These are phyloP conservation scores for Formicarius rufipectus DNA, from an alignment of 2,113 vertebrate genomes.

Conservation along the genomic window DNA sequence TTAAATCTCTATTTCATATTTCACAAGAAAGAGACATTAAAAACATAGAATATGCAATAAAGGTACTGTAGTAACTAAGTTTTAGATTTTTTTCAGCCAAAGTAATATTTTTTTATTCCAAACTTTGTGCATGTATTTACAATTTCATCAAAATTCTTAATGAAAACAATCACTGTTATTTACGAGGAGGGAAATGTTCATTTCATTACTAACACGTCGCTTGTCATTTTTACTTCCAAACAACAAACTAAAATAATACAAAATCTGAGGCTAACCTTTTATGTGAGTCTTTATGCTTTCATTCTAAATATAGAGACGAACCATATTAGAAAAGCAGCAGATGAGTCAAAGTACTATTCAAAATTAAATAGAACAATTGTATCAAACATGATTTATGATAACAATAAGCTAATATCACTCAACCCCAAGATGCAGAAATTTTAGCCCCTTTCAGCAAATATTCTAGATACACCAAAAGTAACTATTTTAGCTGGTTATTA, in stretches of 20 bases:
- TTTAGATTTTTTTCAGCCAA: not conserved
- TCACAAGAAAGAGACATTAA: not conserved
- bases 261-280: not conserved
- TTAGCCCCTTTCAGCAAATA: not conserved
- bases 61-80: not conserved
- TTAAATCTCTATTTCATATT: not conserved
- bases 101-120: not conserved
- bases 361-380: not conserved
- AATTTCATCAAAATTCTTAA: not conserved
- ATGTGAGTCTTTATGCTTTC: not conserved
- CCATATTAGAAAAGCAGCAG: not conserved
- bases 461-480: not conserved
- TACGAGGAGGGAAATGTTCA: not conserved
- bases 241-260: not conserved
- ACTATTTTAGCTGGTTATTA: not conserved
- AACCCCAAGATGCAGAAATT: not conserved
- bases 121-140: not conserved
- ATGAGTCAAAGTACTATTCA: not conserved
- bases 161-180: not conserved
- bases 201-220: not conserved
- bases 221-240: not conserved
- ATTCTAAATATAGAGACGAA: not conserved
- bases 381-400: not conserved
- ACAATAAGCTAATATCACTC: not conserved
- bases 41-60: not conserved